phyloP scores from a whole-genome alignment of 2,888 invertebrate species.

The Merodon equestris region DNA sequence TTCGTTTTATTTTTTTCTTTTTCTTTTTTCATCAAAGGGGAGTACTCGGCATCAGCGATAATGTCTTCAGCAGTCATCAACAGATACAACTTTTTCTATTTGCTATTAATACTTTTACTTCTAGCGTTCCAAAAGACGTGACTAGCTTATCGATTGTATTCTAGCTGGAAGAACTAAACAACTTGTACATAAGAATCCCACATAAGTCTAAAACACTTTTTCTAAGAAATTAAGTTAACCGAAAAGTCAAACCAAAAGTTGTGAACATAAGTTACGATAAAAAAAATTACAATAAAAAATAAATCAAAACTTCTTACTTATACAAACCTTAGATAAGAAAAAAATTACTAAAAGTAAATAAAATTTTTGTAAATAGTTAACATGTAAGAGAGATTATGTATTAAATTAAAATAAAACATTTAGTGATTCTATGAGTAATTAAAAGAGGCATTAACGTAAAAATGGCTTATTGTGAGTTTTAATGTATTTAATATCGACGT shows the following conservation, averaged over 20 bases:
- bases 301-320: constrained; percentile 49
- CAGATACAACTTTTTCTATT: constrained; percentile 66
- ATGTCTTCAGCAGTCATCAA: constrained; percentile 74
- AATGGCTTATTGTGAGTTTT: constrained; percentile 1
- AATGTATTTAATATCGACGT: too few species aligned
- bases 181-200: constrained; percentile 46
- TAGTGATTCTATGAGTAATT: constrained; percentile 53
- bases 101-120: constrained; percentile 71
- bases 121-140: constrained; percentile 73
- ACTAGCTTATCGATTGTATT: constrained; percentile 70
- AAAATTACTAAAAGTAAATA: constrained; percentile 18
- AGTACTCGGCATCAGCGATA: constrained; percentile 79
- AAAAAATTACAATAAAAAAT: constrained; percentile 34
- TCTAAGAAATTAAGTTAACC: constrained; percentile 38
- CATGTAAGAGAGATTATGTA: constrained; percentile 42
- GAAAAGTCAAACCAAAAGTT: constrained; percentile 52
- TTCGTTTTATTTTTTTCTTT: neutral
- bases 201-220: constrained; percentile 22
- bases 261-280: constrained; percentile 47
- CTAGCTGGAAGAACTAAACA: constrained; percentile 58
- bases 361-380: constrained; percentile 60
- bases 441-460: constrained; percentile 57
- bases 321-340: constrained; percentile 30
- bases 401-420: constrained; percentile 43
- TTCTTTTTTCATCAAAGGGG: constrained; percentile 72